Evolutionary conservation across 2,113 vertebrate genomes (phyloP).

Genomic region (Ptychochromis oligacanthus): DNA sequence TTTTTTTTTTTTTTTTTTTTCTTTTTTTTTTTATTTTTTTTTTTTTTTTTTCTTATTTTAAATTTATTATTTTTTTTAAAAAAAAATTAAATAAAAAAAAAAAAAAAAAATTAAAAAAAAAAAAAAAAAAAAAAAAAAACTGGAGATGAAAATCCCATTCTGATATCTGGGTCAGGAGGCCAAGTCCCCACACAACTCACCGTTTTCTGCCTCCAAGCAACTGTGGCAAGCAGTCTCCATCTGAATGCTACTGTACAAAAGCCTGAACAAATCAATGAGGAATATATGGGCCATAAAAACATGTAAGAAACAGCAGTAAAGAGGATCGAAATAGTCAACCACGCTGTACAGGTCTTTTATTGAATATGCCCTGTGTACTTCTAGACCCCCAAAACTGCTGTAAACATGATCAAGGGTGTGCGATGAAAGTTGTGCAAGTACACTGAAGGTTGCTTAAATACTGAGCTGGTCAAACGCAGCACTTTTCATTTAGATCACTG

Average conservation of each 20-base stretch:
- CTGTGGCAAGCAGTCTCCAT: conserved; percentile 16
- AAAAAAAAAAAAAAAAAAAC: too few relatives aligned
- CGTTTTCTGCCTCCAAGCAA: conserved; percentile 5
- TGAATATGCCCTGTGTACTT: conserved; percentile 62
- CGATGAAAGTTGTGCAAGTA: conserved; percentile 8
- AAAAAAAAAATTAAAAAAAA: too few relatives aligned
- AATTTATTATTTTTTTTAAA: too few relatives aligned
- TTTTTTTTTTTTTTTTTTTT: too few relatives aligned
- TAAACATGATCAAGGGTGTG: conserved; percentile 42
- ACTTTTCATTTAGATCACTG: background rate
- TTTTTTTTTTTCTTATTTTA: too few relatives aligned
- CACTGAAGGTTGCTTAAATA: conserved; percentile 46
- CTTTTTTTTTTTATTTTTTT: too few relatives aligned
- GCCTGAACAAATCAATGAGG: background rate
- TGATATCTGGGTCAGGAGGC: background rate
- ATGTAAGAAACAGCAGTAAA: conserved; percentile 41
- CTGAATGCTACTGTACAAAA: conserved; percentile 42
- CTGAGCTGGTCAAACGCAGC: conserved; percentile 51
- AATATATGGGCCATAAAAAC: background rate
- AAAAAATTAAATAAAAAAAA: too few relatives aligned
- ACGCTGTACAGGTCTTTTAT: conserved; percentile 72
- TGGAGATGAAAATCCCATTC: background rate
- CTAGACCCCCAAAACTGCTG: conserved; percentile 29
- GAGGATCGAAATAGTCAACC: conserved; percentile 55
- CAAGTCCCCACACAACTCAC: conserved; percentile 31